These are phyloP conservation scores for Scylla paramamosain DNA, from an alignment of 1,140 invertebrate genomes.

Conservation along the genomic window DNA sequence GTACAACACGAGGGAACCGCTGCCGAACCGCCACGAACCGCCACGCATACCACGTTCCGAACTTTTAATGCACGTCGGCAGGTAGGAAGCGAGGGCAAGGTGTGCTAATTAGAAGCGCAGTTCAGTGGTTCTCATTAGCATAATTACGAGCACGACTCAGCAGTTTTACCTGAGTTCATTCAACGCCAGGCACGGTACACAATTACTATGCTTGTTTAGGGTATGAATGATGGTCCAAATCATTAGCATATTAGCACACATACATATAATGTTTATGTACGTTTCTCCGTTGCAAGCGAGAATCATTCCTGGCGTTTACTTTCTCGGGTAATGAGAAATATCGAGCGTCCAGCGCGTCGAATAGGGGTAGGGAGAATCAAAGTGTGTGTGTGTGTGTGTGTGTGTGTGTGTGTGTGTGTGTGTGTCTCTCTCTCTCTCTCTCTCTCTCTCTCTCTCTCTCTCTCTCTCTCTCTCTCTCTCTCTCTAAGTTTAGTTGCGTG, in stretches of 20 bases:
- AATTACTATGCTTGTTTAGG: background rate
- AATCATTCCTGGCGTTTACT: background rate
- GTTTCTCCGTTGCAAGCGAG: background rate
- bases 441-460: background rate
- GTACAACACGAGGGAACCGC: too few relatives aligned
- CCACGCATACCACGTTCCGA: background rate
- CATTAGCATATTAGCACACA: background rate
- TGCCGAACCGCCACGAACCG: too few relatives aligned
- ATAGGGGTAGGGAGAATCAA: background rate
- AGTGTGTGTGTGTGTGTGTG: background rate
- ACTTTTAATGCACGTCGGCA: background rate
- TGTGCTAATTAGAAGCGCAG: slow-evolving; percentile 7
- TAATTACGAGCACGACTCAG: slow-evolving; percentile 4
- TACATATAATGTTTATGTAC: background rate
- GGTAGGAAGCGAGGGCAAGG: background rate
- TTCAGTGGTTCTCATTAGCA: slow-evolving; percentile 22
- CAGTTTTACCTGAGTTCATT: slow-evolving; percentile 4
- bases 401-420: too few relatives aligned
- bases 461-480: background rate
- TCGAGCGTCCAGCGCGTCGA: background rate
- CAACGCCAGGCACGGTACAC: background rate
- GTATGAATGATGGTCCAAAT: background rate
- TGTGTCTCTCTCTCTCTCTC: background rate
- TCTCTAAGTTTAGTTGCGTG: background rate
- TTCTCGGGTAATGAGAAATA: background rate